These are phyloP conservation scores for Orbicella faveolata DNA, from an alignment of 64 coral and sea anemone genomes.

Conservation along the genomic window DNA sequence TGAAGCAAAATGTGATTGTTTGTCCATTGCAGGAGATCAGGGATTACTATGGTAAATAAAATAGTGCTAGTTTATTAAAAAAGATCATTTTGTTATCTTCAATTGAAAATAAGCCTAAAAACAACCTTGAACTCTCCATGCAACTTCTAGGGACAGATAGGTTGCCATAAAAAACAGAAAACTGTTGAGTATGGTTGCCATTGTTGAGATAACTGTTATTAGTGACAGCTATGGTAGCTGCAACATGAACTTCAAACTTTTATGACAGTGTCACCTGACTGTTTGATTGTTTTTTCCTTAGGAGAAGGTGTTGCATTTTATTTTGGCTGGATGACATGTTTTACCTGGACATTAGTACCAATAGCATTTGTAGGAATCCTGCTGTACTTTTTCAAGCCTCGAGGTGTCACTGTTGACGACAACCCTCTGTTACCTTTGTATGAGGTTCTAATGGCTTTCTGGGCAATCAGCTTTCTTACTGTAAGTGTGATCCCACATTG, in stretches of 20 bases:
- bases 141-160: too few species aligned
- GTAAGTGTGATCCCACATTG: constrained; percentile 40
- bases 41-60: constrained; percentile 88
- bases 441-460: constrained; percentile 95
- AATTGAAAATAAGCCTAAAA: too few species aligned
- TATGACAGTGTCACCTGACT: too few species aligned
- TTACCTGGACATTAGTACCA: constrained; percentile 80
- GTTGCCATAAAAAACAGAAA: too few species aligned
- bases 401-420: constrained; percentile 91
- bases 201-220: too few species aligned
- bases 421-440: constrained; percentile 97
- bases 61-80: background rate
- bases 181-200: too few species aligned
- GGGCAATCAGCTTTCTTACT: constrained; percentile 88
- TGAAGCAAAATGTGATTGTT: constrained; percentile 84
- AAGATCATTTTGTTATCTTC: background rate
- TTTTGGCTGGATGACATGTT: constrained; percentile 98
- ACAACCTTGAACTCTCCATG: too few species aligned
- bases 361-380: constrained; percentile 76
- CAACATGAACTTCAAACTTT: too few species aligned
- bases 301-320: constrained; percentile 96
- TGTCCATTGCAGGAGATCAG: constrained; percentile 93
- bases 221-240: too few species aligned
- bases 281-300: background rate
- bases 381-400: constrained; percentile 92